Evolutionary conservation across 2,797 vertebrate species (phyloP).

Genomic region (Epinephelus malabaricus): DNA sequence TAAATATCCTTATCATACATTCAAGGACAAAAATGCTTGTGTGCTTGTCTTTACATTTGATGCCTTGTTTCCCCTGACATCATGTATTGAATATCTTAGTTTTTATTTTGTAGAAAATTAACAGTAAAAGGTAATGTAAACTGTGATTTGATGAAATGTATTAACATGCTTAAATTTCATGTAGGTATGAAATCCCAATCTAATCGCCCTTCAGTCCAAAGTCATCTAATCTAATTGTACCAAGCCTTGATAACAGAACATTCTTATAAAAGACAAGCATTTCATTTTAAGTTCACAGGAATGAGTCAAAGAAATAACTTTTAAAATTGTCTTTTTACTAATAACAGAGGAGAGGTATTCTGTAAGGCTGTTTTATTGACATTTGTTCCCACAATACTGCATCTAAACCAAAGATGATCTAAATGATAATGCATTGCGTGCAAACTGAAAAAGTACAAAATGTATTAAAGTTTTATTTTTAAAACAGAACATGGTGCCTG

Average conservation of each 20-base stretch:
- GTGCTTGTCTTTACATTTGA: background rate
- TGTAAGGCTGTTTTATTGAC: background rate
- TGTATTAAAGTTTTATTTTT: background rate
- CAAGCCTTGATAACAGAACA: slow-evolving; percentile 11
- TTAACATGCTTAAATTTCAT: background rate
- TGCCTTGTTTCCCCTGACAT: background rate
- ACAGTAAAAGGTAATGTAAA: background rate
- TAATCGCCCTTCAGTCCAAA: slow-evolving; percentile 38
- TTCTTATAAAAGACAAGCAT: background rate
- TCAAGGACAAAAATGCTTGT: background rate
- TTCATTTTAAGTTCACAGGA: background rate
- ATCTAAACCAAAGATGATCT: background rate
- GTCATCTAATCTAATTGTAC: slow-evolving; percentile 22
- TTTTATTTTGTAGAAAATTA: background rate
- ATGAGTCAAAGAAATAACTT: background rate
- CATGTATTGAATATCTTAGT: background rate
- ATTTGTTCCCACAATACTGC: background rate
- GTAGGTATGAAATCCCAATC: background rate
- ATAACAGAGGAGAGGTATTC: background rate
- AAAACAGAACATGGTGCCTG: background rate
- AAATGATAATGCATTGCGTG: background rate
- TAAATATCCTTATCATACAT: background rate
- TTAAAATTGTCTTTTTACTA: background rate
- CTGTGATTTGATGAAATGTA: background rate
- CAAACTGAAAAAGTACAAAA: background rate